A percentile compares a stretch with the other conserved stretches of the same genome.
These are phyloP conservation scores for Esox masquinongy DNA, from an alignment of 2,797 vertebrate species.

Conservation along the genomic window DNA sequence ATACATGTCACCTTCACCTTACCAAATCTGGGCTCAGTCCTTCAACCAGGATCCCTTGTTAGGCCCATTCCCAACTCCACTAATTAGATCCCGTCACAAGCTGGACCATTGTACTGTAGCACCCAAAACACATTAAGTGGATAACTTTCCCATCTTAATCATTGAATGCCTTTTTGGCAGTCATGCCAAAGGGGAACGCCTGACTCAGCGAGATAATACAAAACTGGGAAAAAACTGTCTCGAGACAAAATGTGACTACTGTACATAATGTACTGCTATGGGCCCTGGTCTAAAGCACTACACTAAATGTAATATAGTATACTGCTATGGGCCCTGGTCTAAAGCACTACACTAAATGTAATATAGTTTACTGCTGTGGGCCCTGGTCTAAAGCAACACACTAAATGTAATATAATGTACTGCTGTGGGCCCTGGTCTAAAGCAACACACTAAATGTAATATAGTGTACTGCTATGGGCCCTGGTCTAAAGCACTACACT, in stretches of 20 bases:
- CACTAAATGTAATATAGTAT: no score
- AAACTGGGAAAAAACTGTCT: conserved; percentile 55
- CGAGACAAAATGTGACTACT: conserved; percentile 70
- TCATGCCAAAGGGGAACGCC: conserved; percentile 38
- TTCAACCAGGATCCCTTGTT: background rate
- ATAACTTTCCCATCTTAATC: conserved; percentile 15
- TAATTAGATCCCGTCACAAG: background rate
- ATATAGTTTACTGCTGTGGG: no score
- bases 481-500: no score
- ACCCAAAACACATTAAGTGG: conserved; percentile 4
- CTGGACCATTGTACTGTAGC: background rate
- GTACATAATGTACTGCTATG: no score
- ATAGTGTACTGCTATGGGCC: no score
- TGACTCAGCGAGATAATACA: conserved; percentile 56
- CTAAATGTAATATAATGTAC: no score
- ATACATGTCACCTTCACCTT: background rate
- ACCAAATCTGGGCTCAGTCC: background rate
- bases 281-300: no score
- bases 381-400: no score
- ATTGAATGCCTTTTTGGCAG: conserved; percentile 14
- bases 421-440: no score
- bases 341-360: no score
- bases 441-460: no score
- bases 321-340: no score
- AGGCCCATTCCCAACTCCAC: background rate